A percentile compares a stretch with the other conserved stretches of the same genome.
Evolutionary conservation across 2,888 invertebrate species (phyloP).

Genomic region (Parascotia fuliginaria): DNA sequence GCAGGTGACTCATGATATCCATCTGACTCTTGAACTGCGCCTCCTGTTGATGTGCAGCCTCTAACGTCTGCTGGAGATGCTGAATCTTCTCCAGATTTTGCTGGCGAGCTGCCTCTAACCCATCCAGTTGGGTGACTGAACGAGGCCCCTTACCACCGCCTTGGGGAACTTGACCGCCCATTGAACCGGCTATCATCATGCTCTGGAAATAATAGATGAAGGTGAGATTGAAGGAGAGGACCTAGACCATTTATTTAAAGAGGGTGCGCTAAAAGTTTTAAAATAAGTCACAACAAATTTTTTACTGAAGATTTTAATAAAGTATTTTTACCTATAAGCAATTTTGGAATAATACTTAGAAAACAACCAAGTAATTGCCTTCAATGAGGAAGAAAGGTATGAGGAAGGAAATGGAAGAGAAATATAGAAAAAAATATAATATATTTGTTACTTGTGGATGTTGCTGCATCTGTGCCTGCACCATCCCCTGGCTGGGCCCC

Average conservation of each 20-base stretch:
- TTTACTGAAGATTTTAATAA: too few species aligned
- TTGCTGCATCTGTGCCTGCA: constrained; percentile 71
- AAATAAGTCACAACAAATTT: too few species aligned
- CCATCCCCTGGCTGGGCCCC: constrained; percentile 52
- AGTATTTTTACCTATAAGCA: too few species aligned
- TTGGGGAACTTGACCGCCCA: constrained; percentile 64
- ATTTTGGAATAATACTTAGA: too few species aligned
- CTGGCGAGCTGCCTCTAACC: constrained; percentile 90
- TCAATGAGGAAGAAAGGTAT: too few species aligned
- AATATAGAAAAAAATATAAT: too few species aligned
- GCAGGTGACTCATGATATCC: constrained; percentile 90
- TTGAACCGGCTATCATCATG: constrained; percentile 73
- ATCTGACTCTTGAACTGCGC: constrained; percentile 92
- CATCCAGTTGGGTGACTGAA: constrained; percentile 76
- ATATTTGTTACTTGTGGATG: constrained; percentile 58
- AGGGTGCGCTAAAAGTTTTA: too few species aligned
- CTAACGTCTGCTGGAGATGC: constrained; percentile 90
- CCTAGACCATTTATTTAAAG: too few species aligned
- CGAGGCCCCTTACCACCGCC: constrained; percentile 70
- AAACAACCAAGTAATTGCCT: too few species aligned
- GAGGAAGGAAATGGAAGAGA: too few species aligned
- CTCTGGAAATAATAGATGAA: constrained; percentile 62
- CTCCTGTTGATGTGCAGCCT: constrained; percentile 91
- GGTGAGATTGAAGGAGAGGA: too few species aligned
- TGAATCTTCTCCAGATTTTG: constrained; percentile 92